phyloP scores from a whole-genome alignment of 2,888 invertebrate genomes.

The Sesia apiformis region DNA sequence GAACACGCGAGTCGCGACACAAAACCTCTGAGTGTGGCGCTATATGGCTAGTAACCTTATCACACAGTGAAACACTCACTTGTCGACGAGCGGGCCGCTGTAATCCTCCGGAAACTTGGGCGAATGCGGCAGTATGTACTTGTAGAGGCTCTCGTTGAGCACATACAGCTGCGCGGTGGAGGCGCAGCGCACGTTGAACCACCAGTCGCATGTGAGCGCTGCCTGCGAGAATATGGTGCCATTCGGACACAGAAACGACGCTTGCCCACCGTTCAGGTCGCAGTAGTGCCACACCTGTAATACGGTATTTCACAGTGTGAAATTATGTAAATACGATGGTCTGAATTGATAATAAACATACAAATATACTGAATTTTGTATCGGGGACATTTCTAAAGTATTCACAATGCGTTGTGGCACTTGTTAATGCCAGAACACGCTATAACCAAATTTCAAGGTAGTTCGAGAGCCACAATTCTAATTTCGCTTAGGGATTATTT shows the following conservation, averaged over 20 bases:
- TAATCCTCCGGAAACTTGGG: slow-evolving; percentile 94
- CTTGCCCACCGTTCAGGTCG: slow-evolving; percentile 91
- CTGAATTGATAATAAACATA: too few relatives aligned
- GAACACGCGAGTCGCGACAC: too few relatives aligned
- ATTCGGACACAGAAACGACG: slow-evolving; percentile 91
- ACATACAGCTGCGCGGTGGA: slow-evolving; percentile 90
- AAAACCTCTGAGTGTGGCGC: too few relatives aligned
- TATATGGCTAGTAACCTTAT: too few relatives aligned
- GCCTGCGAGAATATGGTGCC: slow-evolving; percentile 94
- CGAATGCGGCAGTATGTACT: slow-evolving; percentile 88
- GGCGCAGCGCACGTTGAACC: slow-evolving; percentile 92
- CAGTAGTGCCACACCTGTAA: slow-evolving; percentile 93
- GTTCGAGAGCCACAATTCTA: too few relatives aligned
- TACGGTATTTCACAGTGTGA: too few relatives aligned
- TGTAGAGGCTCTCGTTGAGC: slow-evolving; percentile 90
- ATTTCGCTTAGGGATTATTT: too few relatives aligned
- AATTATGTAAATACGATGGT: background rate
- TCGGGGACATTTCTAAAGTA: slow-evolving; percentile 7
- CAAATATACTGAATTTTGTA: too few relatives aligned
- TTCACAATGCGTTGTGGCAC: too few relatives aligned
- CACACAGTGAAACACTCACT: slow-evolving; percentile 58
- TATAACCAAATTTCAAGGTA: too few relatives aligned
- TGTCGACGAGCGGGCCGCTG: slow-evolving; percentile 90
- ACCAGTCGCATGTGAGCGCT: slow-evolving; percentile 92
- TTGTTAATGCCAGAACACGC: too few relatives aligned